phyloP scores from a whole-genome alignment of 2,113 vertebrate species.

The Prionailurus bengalensis region DNA sequence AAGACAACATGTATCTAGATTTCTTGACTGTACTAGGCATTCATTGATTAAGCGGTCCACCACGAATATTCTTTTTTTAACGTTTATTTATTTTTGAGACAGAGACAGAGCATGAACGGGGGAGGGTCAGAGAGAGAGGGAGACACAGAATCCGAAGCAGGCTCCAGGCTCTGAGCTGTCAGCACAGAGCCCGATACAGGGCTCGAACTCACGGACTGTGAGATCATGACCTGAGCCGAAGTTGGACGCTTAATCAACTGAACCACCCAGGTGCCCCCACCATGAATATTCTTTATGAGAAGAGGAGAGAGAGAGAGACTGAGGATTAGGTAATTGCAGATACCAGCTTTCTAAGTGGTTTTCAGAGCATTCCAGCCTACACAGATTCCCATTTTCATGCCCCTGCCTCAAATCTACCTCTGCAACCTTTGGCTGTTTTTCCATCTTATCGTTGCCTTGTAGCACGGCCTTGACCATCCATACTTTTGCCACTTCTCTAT shows the following conservation, averaged over 20 bases:
- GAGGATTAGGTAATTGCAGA: not conserved
- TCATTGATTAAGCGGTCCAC: not conserved
- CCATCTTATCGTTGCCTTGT: not conserved
- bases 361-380: not conserved
- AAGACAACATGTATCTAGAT: not conserved
- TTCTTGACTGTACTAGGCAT: not conserved
- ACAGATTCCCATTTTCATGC: not conserved
- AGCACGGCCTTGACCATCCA: not conserved
- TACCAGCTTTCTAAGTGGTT: not conserved
- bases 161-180: too few relatives aligned
- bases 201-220: too few relatives aligned
- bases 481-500: not conserved
- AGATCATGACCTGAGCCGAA: too few relatives aligned
- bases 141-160: too few relatives aligned
- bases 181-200: too few relatives aligned
- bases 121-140: too few relatives aligned
- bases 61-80: not conserved
- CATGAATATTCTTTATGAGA: not conserved
- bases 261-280: too few relatives aligned
- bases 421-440: not conserved
- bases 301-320: not conserved
- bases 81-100: too few relatives aligned
- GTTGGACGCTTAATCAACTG: too few relatives aligned
- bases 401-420: not conserved
- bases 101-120: too few relatives aligned